phyloP scores from a whole-genome alignment of 2,113 vertebrate species.

The Planiliza haematocheilus region DNA sequence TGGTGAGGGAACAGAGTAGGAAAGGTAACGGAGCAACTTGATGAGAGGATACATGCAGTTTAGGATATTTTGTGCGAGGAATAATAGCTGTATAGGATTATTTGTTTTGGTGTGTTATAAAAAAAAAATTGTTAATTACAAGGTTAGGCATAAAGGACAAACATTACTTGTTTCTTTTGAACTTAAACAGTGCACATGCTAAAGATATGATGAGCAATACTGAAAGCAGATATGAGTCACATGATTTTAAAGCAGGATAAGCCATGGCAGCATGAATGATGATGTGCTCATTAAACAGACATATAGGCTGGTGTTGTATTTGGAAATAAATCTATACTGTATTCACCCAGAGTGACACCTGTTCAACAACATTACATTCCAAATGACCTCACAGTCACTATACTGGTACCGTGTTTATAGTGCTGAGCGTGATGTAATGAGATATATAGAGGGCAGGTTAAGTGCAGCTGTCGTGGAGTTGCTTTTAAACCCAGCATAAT shows the following conservation, averaged over 20 bases:
- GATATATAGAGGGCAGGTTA: constrained; percentile 7
- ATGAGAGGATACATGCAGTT: constrained; percentile 15
- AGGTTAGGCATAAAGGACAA: background rate
- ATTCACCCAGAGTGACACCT: constrained; percentile 5
- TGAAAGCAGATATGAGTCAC: constrained; percentile 7
- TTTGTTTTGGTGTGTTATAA: background rate
- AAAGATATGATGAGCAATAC: background rate
- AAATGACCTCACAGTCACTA: background rate
- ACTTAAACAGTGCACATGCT: background rate
- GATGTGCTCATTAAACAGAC: background rate
- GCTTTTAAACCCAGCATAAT: background rate
- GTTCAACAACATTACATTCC: background rate
- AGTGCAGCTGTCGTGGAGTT: background rate
- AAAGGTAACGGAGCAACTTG: constrained; percentile 23
- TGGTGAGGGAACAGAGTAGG: constrained; percentile 43
- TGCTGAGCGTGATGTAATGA: constrained; percentile 11
- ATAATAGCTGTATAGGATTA: background rate
- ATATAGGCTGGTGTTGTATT: background rate
- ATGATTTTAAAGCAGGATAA: background rate
- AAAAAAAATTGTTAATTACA: background rate
- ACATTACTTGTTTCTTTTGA: background rate
- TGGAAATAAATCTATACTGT: background rate
- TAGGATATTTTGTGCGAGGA: background rate
- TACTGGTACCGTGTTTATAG: background rate
- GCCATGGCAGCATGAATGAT: background rate